phyloP scores from a whole-genome alignment of 2,113 vertebrate species.

The Pelecanus crispus region DNA sequence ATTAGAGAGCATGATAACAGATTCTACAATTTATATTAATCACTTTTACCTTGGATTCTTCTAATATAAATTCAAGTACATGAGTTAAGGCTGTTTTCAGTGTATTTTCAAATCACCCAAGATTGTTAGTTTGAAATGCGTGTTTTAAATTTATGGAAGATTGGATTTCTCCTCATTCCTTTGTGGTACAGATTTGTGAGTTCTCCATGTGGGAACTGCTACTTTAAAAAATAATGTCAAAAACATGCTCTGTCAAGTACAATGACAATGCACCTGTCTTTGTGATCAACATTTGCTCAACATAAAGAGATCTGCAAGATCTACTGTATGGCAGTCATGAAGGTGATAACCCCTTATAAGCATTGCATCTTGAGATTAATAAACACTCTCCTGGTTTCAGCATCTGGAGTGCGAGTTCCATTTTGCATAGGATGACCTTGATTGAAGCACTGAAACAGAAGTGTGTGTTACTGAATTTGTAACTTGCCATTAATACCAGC shows the following conservation, averaged over 20 bases:
- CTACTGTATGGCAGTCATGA: background rate
- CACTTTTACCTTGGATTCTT: slow-evolving; percentile 2
- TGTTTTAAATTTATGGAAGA: slow-evolving; percentile 4
- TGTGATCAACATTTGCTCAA: background rate
- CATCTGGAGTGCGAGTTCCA: slow-evolving; percentile 54
- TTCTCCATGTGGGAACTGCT: background rate
- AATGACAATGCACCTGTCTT: background rate
- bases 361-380: slow-evolving; percentile 64
- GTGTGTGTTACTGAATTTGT: slow-evolving; percentile 52
- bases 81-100: background rate
- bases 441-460: background rate
- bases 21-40: slow-evolving; percentile 5
- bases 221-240: slow-evolving; percentile 8
- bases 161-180: background rate
- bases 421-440: slow-evolving; percentile 73
- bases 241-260: background rate
- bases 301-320: slow-evolving; percentile 3
- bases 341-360: slow-evolving; percentile 29
- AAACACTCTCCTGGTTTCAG: slow-evolving; percentile 64
- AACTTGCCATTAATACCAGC: slow-evolving; percentile 12
- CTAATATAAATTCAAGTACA: background rate
- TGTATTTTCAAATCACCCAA: slow-evolving; percentile 4
- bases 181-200: background rate
- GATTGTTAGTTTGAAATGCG: background rate
- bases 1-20: background rate